Evolutionary conservation across 2,797 vertebrate species (phyloP).

Genomic region (Leuciscus waleckii): DNA sequence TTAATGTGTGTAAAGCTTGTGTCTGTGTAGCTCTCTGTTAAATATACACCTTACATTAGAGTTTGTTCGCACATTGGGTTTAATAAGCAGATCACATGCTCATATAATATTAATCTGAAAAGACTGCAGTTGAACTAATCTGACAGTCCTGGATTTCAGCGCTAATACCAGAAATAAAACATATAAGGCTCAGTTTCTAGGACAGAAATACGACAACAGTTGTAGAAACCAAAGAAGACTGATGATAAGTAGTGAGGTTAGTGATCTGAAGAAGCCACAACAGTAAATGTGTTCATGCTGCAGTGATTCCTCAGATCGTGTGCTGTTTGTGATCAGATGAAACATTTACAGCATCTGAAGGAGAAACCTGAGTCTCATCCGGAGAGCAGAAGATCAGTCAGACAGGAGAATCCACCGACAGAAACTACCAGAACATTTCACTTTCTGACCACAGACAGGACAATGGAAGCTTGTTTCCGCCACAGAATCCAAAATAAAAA

Average conservation of each 20-base stretch:
- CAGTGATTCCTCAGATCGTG: not conserved
- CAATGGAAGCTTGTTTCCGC: too few relatives aligned
- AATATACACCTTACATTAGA: not conserved
- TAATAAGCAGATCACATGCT: slow-evolving; percentile 9
- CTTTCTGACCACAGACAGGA: too few relatives aligned
- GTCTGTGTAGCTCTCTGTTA: not conserved
- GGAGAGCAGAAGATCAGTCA: not conserved
- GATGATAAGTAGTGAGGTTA: not conserved
- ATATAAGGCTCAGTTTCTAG: not conserved
- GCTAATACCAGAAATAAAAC: not conserved
- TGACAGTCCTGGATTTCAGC: slow-evolving; percentile 2
- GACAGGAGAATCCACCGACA: too few relatives aligned
- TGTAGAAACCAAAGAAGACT: not conserved
- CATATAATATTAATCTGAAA: slow-evolving; percentile 20
- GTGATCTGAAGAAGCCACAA: not conserved
- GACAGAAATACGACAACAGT: not conserved
- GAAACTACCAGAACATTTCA: not conserved
- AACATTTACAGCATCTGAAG: not conserved
- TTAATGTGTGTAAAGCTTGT: not conserved
- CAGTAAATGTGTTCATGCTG: not conserved
- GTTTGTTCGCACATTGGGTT: not conserved
- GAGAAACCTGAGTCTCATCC: not conserved
- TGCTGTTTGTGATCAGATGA: not conserved
- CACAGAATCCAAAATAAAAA: too few relatives aligned
- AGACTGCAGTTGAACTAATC: slow-evolving; percentile 13